Base-by-base conservation (phyloP, 2,888 invertebrate species). In the Eristalis pertinax region DNA sequence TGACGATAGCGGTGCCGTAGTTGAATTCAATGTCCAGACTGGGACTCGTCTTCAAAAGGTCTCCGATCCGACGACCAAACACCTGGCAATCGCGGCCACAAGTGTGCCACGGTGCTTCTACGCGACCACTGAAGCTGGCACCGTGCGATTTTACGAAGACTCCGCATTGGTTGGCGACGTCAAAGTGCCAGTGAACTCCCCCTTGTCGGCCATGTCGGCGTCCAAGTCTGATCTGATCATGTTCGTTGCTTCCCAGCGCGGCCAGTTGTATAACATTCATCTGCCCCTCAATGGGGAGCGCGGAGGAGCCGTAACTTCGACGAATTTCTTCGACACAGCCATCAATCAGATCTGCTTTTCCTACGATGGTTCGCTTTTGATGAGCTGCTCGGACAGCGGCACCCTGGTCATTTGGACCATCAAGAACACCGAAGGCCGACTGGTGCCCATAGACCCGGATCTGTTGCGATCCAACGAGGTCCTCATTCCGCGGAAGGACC, bases 391-490 rank as follows among this genome's bases (percentile, higher is more conserved):
- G 0, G 94, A 94, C 79, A 97, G 97, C 90, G 96, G 98, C 0
- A 96, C 96, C 0, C 94, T 99, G 35, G 96, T 97, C 89, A 94
- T 99, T 87, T 98, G 98, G 98, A 95, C 96, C 90, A 92, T 98
- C 81, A 94, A 95, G 1, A 97, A 97, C 90, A 94, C 95, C 4
- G 96, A 96, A 76, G 92, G 91, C 2, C 95, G 95, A 92, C 94
- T 96, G 0, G 94, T 96, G 10, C 95, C 95, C 70, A 92, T 96
- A 50, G 97, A 97, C 89, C 95, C 96, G 91, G 97, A 97, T 89
- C 95, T 97, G 80, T 93, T 95, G 4, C 95, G 96, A 90, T 96
- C 96, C 0, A 96, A 96, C 88, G 98, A 98, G 92, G 96, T 98
- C 88, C 94, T 98, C 72, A 97, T 98, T 89, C 96, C 97, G 32